A percentile compares a stretch with the other conserved stretches of the same genome.
Evolutionary conservation across 2,797 vertebrate genomes (phyloP).

Genomic region (Mastacembelus armatus): DNA sequence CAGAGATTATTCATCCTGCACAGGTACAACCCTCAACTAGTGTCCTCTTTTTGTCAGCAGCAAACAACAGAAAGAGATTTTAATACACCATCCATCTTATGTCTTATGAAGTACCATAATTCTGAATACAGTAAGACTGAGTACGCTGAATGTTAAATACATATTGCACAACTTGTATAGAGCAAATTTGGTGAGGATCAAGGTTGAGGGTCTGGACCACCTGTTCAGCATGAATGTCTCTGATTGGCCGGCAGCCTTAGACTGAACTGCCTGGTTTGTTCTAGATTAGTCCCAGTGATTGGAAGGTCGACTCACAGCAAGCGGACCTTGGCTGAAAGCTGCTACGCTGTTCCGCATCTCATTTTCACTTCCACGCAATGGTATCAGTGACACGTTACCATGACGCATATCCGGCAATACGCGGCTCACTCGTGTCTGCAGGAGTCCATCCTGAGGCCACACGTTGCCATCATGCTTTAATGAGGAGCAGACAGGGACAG

Average conservation of each 20-base stretch:
- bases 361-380: slow-evolving; percentile 93
- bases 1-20: slow-evolving; percentile 56
- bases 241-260: slow-evolving; percentile 52
- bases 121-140: no score
- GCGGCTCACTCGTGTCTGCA: slow-evolving; percentile 74
- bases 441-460: slow-evolving; percentile 88
- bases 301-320: slow-evolving; percentile 89
- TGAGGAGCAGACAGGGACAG: background rate
- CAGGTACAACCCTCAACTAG: slow-evolving; percentile 43
- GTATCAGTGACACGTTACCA: slow-evolving; percentile 93
- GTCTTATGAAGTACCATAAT: slow-evolving; percentile 10
- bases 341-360: slow-evolving; percentile 97
- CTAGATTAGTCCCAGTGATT: slow-evolving; percentile 74
- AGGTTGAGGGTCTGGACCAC: slow-evolving; percentile 50
- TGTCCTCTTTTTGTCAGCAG: background rate
- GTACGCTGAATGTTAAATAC: background rate
- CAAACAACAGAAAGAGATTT: slow-evolving; percentile 2
- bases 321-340: slow-evolving; percentile 89
- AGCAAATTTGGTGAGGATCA: slow-evolving; percentile 19
- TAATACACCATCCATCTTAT: background rate
- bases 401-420: slow-evolving; percentile 82
- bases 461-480: slow-evolving; percentile 83
- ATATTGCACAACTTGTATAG: slow-evolving; percentile 3
- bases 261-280: slow-evolving; percentile 34
- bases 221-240: slow-evolving; percentile 67